These are phyloP conservation scores for Mustela nigripes DNA, from an alignment of 2,113 vertebrate genomes.

Conservation along the genomic window DNA sequence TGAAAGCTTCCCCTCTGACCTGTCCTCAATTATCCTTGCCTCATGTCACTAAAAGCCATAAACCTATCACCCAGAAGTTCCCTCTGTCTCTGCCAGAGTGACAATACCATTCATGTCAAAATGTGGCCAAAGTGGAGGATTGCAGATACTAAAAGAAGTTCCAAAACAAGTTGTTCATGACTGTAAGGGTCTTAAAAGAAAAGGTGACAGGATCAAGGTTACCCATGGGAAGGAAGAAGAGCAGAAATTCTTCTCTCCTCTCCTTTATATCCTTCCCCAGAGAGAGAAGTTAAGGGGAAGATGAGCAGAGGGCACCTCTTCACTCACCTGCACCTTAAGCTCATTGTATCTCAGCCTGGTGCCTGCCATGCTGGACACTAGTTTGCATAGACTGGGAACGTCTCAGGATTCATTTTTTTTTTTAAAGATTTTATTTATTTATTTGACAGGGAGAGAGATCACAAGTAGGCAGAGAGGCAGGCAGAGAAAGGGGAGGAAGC, in stretches of 20 bases:
- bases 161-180: slow-evolving; percentile 43
- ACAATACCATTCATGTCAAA: slow-evolving; percentile 41
- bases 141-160: slow-evolving; percentile 26
- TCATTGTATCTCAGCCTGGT: background rate
- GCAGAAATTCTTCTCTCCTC: background rate
- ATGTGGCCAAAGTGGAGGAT: slow-evolving; percentile 32
- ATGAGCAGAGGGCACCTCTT: background rate
- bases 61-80: slow-evolving; percentile 52
- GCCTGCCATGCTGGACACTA: background rate
- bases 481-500: too few species aligned
- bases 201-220: background rate
- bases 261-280: background rate
- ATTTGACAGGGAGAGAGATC: too few species aligned
- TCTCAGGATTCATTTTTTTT: background rate
- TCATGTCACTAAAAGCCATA: slow-evolving; percentile 57
- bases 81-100: background rate
- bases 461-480: too few species aligned
- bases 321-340: background rate
- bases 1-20: slow-evolving; percentile 64
- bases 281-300: background rate
- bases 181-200: background rate
- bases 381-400: background rate
- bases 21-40: slow-evolving; percentile 59
- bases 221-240: background rate
- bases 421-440: slow-evolving; percentile 44